Conservation (phyloP, 2,888 invertebrate species). For the Scelioninae gen. 1 region DNA sequence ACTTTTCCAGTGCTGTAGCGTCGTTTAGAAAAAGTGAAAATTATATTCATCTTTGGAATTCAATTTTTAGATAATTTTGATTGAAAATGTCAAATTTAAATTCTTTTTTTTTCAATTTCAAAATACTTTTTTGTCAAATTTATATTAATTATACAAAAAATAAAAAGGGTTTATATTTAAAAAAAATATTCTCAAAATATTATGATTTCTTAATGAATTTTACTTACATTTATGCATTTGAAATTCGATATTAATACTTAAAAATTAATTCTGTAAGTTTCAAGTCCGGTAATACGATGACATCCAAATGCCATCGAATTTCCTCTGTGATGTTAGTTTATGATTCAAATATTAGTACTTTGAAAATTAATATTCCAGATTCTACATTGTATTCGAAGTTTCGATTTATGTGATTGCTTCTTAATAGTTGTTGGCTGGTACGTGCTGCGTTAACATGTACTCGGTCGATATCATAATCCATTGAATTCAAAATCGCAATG, state of each 20-base stretch:
- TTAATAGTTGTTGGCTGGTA: slow-evolving; percentile 11
- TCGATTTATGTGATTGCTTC: slow-evolving; percentile 25
- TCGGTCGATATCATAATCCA: slow-evolving; percentile 9
- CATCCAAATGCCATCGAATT: slow-evolving; percentile 4
- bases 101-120: too few species aligned
- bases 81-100: too few species aligned
- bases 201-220: too few species aligned
- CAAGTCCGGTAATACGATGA: slow-evolving; percentile 6
- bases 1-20: slow-evolving; percentile 32
- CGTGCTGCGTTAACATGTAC: slow-evolving; percentile 5
- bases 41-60: slow-evolving; percentile 2
- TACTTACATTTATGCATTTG: too few species aligned
- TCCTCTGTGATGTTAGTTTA: slow-evolving; percentile 13
- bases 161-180: too few species aligned
- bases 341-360: slow-evolving; percentile 18
- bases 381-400: slow-evolving; percentile 13
- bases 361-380: slow-evolving; percentile 14
- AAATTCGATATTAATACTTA: too few species aligned
- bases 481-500: slow-evolving; percentile 9
- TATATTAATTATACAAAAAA: too few species aligned
- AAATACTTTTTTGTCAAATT: too few species aligned
- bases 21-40: background rate
- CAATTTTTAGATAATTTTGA: background rate
- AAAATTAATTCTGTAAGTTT: background rate
- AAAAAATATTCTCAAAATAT: too few species aligned